Base-by-base conservation (phyloP, 2,113 vertebrate genomes). In the Dendropsophus ebraccatus region DNA sequence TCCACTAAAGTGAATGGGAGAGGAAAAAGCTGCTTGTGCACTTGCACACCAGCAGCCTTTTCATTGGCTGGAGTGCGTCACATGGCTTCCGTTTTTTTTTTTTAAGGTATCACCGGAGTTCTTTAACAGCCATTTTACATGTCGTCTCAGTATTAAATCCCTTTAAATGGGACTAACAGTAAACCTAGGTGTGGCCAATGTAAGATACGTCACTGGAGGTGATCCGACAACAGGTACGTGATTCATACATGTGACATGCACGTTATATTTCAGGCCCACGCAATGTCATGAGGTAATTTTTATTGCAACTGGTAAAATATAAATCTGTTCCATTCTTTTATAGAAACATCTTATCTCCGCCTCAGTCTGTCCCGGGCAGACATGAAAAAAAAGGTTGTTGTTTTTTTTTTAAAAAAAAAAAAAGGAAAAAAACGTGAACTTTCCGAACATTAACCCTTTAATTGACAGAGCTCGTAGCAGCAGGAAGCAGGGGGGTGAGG, bases 291-390 rank as follows among this genome's bases (percentile, higher is more conserved):
- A 80, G 84, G 84, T 86, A 79, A 72, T 32, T 47, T 86, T 86
- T 86, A 86, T 80, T 86, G 84, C 76, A 86, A 62, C 62, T 58
- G 6, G 80, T 72, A 72, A 49, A 80, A 79, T 80, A 86, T 52
- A 80, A 80, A 72, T 72, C 76, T 19, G 25, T 85, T 77, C 58
- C 50, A 2, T 49, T 79, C 56, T 35, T 72, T 78, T 54, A 45
- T 80, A 37, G 10, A 69, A 49, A 82, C 45, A 69, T 83, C 32
- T 23, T 47, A 72, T 50, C 67, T 83, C 81, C 49, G 21, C 10
- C 28, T 47, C 65, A 17, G 17, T 45, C 19, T 82, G 62, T 82
- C 12, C 4, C 52, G 65, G 41, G 47, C 25, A 11, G 32, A 58
- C 1, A 0, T 8, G 52, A 45, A 81, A 80, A 79, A 35, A 14